Conservation (phyloP, 1,140 invertebrate species). For the Bombyx mandarina region DNA sequence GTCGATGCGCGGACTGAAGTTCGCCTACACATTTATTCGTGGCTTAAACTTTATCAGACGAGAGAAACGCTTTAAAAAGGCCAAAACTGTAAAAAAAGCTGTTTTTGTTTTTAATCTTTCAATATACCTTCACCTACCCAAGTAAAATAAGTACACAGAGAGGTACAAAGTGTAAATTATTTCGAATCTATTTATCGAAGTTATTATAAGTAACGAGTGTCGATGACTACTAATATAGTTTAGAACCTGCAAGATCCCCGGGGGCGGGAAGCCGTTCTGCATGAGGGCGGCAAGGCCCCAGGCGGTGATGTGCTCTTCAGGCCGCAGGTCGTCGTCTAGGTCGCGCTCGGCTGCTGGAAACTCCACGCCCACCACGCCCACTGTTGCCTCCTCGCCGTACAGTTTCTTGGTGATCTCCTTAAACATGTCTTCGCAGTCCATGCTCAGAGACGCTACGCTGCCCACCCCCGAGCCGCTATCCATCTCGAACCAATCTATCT, state of each 20-base stretch:
- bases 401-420: slow-evolving; percentile 92
- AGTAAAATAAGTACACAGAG: too few species aligned
- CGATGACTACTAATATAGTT: too few species aligned
- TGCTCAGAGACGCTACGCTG: slow-evolving; percentile 52
- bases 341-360: slow-evolving; percentile 60
- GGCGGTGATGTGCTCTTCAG: slow-evolving; percentile 77
- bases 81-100: too few species aligned
- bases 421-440: slow-evolving; percentile 73
- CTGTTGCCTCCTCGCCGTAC: slow-evolving; percentile 84
- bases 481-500: slow-evolving; percentile 19
- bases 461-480: slow-evolving; percentile 42
- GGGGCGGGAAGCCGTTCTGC: slow-evolving; percentile 79
- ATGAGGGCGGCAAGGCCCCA: slow-evolving; percentile 80
- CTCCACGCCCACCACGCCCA: slow-evolving; percentile 58
- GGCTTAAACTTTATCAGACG: too few species aligned
- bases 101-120: too few species aligned
- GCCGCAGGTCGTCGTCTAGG: slow-evolving; percentile 72
- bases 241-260: slow-evolving; percentile 65
- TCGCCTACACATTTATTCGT: slow-evolving; percentile 33
- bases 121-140: too few species aligned
- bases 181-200: too few species aligned
- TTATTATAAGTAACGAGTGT: too few species aligned
- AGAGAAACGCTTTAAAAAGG: too few species aligned
- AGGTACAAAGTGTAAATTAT: too few species aligned
- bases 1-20: slow-evolving; percentile 67